Evolutionary conservation across 1,140 invertebrate genomes (phyloP).

Genomic region (Macrostomum lignano): DNA sequence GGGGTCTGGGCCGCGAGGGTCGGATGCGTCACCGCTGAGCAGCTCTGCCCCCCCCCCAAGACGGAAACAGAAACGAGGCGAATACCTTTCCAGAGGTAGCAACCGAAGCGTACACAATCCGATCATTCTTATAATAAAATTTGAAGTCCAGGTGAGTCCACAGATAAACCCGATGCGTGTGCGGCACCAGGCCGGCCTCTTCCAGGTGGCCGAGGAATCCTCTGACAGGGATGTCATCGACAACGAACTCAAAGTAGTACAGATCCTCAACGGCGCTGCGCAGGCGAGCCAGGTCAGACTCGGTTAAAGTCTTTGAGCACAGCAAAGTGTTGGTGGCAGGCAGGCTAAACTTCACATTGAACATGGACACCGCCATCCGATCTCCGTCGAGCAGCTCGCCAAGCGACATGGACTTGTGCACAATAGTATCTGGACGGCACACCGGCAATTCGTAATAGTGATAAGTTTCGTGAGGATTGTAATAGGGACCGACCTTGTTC

Average conservation of each 20-base stretch:
- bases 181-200: slow-evolving; percentile 31
- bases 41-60: no score
- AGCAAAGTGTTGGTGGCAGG: slow-evolving; percentile 20
- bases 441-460: slow-evolving; percentile 33
- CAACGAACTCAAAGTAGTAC: slow-evolving; percentile 34
- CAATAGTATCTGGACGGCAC: slow-evolving; percentile 30
- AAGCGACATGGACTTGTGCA: slow-evolving; percentile 30
- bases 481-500: slow-evolving; percentile 34
- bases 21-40: no score
- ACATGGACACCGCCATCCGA: slow-evolving; percentile 31
- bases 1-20: no score
- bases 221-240: slow-evolving; percentile 31
- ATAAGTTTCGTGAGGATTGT: slow-evolving; percentile 34
- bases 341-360: slow-evolving; percentile 27
- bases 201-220: slow-evolving; percentile 32
- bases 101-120: slow-evolving; percentile 14
- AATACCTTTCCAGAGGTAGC: no score
- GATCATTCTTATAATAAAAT: slow-evolving; percentile 29
- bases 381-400: slow-evolving; percentile 33
- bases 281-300: slow-evolving; percentile 25
- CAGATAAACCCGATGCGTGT: slow-evolving; percentile 29
- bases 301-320: slow-evolving; percentile 23
- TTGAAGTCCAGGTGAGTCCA: slow-evolving; percentile 31
- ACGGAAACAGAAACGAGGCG: no score
- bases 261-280: slow-evolving; percentile 31